These are phyloP conservation scores for Caligus rogercresseyi DNA, from an alignment of 1,140 invertebrate species.

Conservation along the genomic window DNA sequence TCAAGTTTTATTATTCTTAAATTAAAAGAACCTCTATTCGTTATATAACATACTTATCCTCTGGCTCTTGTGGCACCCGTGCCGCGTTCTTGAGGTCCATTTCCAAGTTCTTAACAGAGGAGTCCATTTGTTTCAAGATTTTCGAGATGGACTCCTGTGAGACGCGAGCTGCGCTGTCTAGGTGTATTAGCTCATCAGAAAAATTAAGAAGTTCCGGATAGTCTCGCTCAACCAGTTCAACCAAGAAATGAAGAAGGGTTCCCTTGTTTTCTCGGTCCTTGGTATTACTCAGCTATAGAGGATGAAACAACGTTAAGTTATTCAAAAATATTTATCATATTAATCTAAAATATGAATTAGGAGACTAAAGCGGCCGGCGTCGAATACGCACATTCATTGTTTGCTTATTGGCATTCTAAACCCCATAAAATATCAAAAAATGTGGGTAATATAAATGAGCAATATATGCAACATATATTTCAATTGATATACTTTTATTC, in stretches of 20 bases:
- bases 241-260: conserved; percentile 81
- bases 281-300: conserved; percentile 60
- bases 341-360: too few species aligned
- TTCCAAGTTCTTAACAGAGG: conserved; percentile 63
- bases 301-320: conserved; percentile 24
- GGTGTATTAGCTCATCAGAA: conserved; percentile 37
- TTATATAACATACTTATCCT: conserved; percentile 55
- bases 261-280: conserved; percentile 83
- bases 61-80: conserved; percentile 48
- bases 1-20: too few species aligned
- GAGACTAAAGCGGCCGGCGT: too few species aligned
- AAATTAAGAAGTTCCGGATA: conserved; percentile 67
- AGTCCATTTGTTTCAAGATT: conserved; percentile 64
- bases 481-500: too few species aligned
- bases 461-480: too few species aligned
- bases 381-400: too few species aligned
- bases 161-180: conserved; percentile 46
- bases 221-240: conserved; percentile 66
- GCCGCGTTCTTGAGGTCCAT: conserved; percentile 59
- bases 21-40: neutral
- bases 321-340: conserved; percentile 8
- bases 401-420: too few species aligned
- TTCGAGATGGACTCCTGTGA: conserved; percentile 71
- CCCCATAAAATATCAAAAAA: too few species aligned
- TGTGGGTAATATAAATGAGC: too few species aligned